These are phyloP conservation scores for Helogale parvula DNA, from an alignment of 2,113 vertebrate species.

Conservation along the genomic window DNA sequence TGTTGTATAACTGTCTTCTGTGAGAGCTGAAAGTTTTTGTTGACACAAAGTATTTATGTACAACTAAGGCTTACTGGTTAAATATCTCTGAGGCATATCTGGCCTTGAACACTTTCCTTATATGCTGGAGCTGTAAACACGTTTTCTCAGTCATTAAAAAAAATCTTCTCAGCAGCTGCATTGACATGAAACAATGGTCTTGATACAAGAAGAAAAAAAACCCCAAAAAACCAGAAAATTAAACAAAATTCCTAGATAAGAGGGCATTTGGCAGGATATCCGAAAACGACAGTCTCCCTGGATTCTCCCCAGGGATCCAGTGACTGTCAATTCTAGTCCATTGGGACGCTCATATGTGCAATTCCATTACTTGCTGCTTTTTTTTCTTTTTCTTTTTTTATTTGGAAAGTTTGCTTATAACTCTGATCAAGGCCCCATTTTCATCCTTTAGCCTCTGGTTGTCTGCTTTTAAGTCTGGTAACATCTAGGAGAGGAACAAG, in stretches of 20 bases:
- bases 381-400: conserved; percentile 85
- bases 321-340: conserved; percentile 87
- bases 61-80: conserved; percentile 99
- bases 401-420: conserved; percentile 98
- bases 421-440: conserved; percentile 97
- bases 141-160: conserved; percentile 90
- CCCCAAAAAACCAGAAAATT: conserved; percentile 46
- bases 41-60: conserved; percentile 96
- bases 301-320: conserved; percentile 84
- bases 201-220: conserved; percentile 72
- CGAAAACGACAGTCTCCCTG: conserved; percentile 85
- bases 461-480: conserved; percentile 99
- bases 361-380: conserved; percentile 90
- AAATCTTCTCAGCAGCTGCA: conserved; percentile 91
- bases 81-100: conserved; percentile 94
- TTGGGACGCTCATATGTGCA: conserved; percentile 93
- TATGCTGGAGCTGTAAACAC: conserved; percentile 94
- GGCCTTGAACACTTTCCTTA: conserved; percentile 92
- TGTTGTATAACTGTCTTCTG: conserved; percentile 93
- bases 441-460: conserved; percentile 99
- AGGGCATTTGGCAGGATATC: conserved; percentile 90
- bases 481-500: conserved; percentile 88
- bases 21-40: conserved; percentile 91
- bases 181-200: conserved; percentile 90
- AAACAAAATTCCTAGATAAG: conserved; percentile 85